Evolutionary conservation across 1,140 invertebrate genomes (phyloP).

Genomic region (Trissolcus basalis): DNA sequence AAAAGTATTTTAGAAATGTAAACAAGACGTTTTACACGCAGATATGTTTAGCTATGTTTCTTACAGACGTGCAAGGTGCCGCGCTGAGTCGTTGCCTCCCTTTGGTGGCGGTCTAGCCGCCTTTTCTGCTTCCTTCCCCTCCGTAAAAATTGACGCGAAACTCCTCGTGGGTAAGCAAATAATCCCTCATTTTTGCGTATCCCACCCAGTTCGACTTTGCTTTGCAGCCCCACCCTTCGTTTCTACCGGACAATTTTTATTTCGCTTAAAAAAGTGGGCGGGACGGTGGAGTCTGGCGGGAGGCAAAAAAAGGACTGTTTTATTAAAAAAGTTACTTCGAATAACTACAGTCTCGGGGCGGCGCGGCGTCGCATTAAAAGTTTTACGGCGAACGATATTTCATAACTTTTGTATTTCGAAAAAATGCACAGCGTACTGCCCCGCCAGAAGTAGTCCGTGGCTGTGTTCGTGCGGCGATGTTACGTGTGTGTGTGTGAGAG

Average conservation of each 20-base stretch:
- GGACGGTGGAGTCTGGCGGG: constrained; percentile 20
- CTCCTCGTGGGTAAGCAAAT: constrained; percentile 52
- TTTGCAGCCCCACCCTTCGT: not conserved
- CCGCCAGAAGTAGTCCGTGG: constrained; percentile 17
- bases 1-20: constrained; percentile 4
- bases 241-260: constrained; percentile 43
- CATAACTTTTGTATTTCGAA: constrained; percentile 75
- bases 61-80: constrained; percentile 26
- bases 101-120: constrained; percentile 3
- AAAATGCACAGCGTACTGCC: constrained; percentile 64
- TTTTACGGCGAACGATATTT: constrained; percentile 74
- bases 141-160: constrained; percentile 45
- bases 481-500: constrained; percentile 17
- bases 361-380: constrained; percentile 71
- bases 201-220: not conserved
- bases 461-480: constrained; percentile 5
- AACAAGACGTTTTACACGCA: constrained; percentile 16
- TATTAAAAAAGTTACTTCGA: constrained; percentile 73
- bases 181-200: constrained; percentile 38
- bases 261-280: constrained; percentile 43
- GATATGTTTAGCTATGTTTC: constrained; percentile 24
- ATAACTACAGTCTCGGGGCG: constrained; percentile 52
- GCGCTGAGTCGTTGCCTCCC: not conserved
- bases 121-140: constrained; percentile 43
- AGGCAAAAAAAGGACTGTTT: constrained; percentile 69